Base-by-base conservation (phyloP, 2,888 invertebrate genomes). In the Torymus aiolomorphi region DNA sequence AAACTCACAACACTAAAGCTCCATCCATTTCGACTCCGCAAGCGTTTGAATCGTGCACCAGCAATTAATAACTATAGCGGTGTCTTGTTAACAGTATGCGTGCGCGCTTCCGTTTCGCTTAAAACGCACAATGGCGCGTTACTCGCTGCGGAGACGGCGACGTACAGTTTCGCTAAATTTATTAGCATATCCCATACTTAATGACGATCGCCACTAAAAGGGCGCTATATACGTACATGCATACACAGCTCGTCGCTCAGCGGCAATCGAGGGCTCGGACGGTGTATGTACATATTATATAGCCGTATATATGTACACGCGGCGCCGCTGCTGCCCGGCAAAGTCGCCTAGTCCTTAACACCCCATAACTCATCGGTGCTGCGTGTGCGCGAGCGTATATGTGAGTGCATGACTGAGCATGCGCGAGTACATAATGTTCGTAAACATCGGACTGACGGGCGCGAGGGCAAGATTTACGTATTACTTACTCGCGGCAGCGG, bases 301-400 rank as follows among this genome's bases (percentile, higher is more conserved):
- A 5, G 52, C 79, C 81, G 82, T 76, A 75, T 82, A 78, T 80
- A 31, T 80, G 78, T 82, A 80, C 78, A 78, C 78, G 79, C 11
- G 74, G 8, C 42, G 42, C 42, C 42, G 42, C 8, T 42, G 42
- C 42, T 78, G 80, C 84, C 73, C 83, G 83, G 84, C 86, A 85
- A 84, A 86, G 86, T 87, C 85, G 84, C 83, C 84, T 83, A 84
- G 82, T 86, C 85, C 86, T 86, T 86, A 87, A 85, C 87, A 86
- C 87, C 85, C 87, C 84, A 87, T 87, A 88, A 87, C 83, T 88
- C 87, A 87, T 86, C 83, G 83, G 77, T 79, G 83, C 82, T 83
- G 72, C 82, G 78, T 78, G 5, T 42, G 42, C 13, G 18, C 49
- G 57, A 24, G 80, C 75, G 78, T 76, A n/a, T 42, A n/a, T 16